Evolutionary conservation across 1,140 invertebrate genomes (phyloP).

Genomic region (Anastatus disparis): DNA sequence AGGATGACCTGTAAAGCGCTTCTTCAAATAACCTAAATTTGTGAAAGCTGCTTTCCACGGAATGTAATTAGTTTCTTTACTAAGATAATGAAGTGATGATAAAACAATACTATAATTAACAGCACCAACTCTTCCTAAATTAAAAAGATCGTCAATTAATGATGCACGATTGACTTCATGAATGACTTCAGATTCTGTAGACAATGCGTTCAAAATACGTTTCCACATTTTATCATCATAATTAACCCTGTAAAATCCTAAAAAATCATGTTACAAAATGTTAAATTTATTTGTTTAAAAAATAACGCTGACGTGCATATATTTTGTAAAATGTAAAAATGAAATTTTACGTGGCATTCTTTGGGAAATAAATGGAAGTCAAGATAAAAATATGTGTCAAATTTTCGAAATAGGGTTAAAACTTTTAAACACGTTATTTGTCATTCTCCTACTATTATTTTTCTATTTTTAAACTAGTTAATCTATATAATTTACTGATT

Average conservation of each 20-base stretch:
- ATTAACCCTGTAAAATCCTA: slow-evolving; percentile 85
- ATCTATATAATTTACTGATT: too few species aligned
- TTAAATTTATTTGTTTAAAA: too few species aligned
- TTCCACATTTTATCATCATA: slow-evolving; percentile 85
- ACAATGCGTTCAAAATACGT: slow-evolving; percentile 74
- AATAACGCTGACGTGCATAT: too few species aligned
- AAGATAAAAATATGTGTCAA: too few species aligned
- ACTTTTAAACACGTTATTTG: too few species aligned
- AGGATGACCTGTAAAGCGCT: slow-evolving; percentile 75
- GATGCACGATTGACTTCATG: slow-evolving; percentile 85
- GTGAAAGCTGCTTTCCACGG: slow-evolving; percentile 82
- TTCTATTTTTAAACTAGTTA: too few species aligned
- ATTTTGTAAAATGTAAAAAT: too few species aligned
- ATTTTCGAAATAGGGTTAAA: too few species aligned
- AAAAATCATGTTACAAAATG: not conserved
- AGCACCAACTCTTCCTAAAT: slow-evolving; percentile 77
- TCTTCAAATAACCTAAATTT: slow-evolving; percentile 76
- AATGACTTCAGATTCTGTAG: slow-evolving; percentile 71
- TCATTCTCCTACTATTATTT: too few species aligned
- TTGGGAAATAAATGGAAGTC: too few species aligned
- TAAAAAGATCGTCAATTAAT: slow-evolving; percentile 87
- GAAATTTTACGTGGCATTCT: too few species aligned
- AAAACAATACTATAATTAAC: slow-evolving; percentile 76
- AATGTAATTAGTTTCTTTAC: slow-evolving; percentile 78
- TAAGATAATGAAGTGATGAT: slow-evolving; percentile 78